Evolutionary conservation across 1,140 invertebrate species (phyloP).

Genomic region (Halictus rubicundus): DNA sequence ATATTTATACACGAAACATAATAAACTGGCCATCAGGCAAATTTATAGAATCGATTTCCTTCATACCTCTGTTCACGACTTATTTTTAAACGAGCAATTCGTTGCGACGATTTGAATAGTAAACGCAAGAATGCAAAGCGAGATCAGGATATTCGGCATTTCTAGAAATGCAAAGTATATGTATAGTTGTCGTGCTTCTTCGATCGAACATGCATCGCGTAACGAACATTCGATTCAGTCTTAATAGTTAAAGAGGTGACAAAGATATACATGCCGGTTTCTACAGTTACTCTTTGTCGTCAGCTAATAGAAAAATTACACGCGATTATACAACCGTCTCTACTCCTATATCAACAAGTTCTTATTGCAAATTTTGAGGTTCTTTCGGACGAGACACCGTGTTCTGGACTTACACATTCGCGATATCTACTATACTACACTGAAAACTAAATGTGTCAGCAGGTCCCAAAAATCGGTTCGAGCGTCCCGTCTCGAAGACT

Average conservation of each 20-base stretch:
- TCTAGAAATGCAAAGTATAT: background rate
- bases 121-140: too few species aligned
- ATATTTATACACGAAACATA: too few species aligned
- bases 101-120: too few species aligned
- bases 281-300: constrained; percentile 11
- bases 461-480: background rate
- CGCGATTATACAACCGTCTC: background rate
- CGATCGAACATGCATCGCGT: background rate
- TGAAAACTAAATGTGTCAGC: background rate
- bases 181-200: too few species aligned
- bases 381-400: background rate
- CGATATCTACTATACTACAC: background rate
- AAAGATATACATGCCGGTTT: background rate
- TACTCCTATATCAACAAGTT: background rate
- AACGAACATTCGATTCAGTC: constrained; percentile 43
- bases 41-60: background rate
- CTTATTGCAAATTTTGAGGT: background rate
- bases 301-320: constrained; percentile 13
- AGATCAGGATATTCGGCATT: too few species aligned
- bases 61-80: background rate
- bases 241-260: constrained; percentile 39
- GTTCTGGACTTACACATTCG: background rate
- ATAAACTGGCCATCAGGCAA: too few species aligned
- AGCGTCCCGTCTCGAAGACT: background rate
- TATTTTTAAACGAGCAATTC: too few species aligned